Conservation (phyloP, 2,113 vertebrate species). For the Lycocorax pyrrhopterus region DNA sequence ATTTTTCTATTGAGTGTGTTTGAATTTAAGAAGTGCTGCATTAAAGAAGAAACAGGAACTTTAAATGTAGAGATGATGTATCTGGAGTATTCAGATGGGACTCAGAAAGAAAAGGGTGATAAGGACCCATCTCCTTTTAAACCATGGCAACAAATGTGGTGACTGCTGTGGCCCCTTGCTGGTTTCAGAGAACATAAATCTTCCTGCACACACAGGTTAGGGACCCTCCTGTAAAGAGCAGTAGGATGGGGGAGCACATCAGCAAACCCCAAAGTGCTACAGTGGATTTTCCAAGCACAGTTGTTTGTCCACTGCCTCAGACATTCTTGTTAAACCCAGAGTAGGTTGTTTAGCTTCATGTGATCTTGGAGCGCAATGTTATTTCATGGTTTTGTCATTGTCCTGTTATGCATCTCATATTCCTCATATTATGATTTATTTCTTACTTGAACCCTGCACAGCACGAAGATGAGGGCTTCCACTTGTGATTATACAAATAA, state of each 20-base stretch:
- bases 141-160: neutral
- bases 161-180: neutral
- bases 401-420: neutral
- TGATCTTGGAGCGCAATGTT: neutral
- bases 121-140: neutral
- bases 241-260: neutral
- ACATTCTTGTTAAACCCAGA: neutral
- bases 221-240: neutral
- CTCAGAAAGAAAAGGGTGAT: neutral
- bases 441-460: neutral
- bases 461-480: neutral
- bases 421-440: neutral
- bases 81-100: neutral
- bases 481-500: neutral
- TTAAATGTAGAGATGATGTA: fast-evolving
- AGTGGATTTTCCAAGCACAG: neutral
- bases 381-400: neutral
- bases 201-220: neutral
- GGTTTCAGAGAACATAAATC: fast-evolving
- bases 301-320: neutral
- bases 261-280: neutral
- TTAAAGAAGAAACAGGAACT: neutral
- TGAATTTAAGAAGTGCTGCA: neutral
- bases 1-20: neutral
- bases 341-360: neutral